Conservation (phyloP, 2,888 invertebrate species). For the Nineta flava region DNA sequence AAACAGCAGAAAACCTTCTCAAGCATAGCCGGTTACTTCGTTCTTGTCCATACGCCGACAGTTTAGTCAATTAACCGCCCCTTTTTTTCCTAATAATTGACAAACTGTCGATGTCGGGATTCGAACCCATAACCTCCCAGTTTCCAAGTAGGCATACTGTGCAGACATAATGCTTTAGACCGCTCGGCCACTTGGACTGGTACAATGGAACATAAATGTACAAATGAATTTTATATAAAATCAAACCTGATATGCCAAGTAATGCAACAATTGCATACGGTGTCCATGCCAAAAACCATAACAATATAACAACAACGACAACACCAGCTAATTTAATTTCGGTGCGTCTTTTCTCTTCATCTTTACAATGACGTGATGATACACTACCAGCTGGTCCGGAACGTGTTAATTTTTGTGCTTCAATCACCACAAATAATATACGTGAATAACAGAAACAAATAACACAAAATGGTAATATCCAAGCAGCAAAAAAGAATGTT, state of each 20-base stretch:
- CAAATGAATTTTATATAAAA: no score
- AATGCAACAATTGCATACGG: constrained; percentile 65
- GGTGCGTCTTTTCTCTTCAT: constrained; percentile 48
- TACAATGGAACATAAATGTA: no score
- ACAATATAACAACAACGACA: constrained; percentile 48
- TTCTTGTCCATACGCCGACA: no score
- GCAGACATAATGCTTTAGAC: no score
- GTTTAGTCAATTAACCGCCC: no score
- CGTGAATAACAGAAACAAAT: constrained; percentile 59
- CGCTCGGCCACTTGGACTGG: no score
- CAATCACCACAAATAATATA: constrained; percentile 47
- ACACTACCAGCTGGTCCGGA: constrained; percentile 29
- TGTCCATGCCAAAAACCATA: constrained; percentile 71
- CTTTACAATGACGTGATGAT: constrained; percentile 39
- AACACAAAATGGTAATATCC: constrained; percentile 51
- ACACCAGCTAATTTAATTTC: constrained; percentile 54
- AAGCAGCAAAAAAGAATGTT: constrained; percentile 58
- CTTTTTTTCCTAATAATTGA: no score
- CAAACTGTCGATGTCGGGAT: no score
- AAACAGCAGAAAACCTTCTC: no score
- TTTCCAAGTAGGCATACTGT: no score
- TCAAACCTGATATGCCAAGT: constrained; percentile 45
- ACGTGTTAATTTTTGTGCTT: constrained; percentile 31
- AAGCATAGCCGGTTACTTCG: no score
- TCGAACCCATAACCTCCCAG: no score